phyloP scores from a whole-genome alignment of 2,888 invertebrate species.

The Nematopogon swammerdamellus region DNA sequence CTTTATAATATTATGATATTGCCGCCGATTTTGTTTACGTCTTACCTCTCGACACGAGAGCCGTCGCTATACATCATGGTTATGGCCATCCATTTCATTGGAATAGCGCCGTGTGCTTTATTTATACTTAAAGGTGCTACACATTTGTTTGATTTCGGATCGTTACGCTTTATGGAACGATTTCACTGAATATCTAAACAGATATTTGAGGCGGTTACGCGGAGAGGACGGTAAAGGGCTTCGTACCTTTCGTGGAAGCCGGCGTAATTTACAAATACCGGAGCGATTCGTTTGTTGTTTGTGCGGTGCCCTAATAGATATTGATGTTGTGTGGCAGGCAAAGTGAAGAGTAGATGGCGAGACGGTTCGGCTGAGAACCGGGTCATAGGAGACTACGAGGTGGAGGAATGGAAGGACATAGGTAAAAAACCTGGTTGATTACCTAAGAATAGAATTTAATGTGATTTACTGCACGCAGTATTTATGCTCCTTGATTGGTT shows the following conservation, averaged over 20 bases:
- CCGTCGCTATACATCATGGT: slow-evolving; percentile 14
- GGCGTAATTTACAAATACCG: too few species aligned
- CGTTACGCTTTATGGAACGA: not conserved
- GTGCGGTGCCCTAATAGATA: too few species aligned
- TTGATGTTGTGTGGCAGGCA: slow-evolving; percentile 41
- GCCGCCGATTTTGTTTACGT: slow-evolving; percentile 49
- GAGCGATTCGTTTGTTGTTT: too few species aligned
- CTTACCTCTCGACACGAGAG: slow-evolving; percentile 41
- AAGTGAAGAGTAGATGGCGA: slow-evolving; percentile 55
- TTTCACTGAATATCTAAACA: not conserved
- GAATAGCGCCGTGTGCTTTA: not conserved
- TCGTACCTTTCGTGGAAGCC: too few species aligned
- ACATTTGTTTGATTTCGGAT: not conserved
- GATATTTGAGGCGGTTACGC: not conserved
- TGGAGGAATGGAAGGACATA: slow-evolving; percentile 72
- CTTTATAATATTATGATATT: slow-evolving; percentile 55
- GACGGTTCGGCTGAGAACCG: slow-evolving; percentile 57
- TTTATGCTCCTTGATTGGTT: too few species aligned
- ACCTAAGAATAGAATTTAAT: too few species aligned
- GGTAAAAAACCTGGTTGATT: slow-evolving; percentile 45
- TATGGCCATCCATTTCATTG: slow-evolving; percentile 39
- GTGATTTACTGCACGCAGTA: too few species aligned
- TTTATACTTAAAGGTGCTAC: not conserved
- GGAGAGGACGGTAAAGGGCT: too few species aligned
- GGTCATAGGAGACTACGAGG: slow-evolving; percentile 65